Base-by-base conservation (phyloP, 2,888 invertebrate genomes). In the Mamestra brassicae region DNA sequence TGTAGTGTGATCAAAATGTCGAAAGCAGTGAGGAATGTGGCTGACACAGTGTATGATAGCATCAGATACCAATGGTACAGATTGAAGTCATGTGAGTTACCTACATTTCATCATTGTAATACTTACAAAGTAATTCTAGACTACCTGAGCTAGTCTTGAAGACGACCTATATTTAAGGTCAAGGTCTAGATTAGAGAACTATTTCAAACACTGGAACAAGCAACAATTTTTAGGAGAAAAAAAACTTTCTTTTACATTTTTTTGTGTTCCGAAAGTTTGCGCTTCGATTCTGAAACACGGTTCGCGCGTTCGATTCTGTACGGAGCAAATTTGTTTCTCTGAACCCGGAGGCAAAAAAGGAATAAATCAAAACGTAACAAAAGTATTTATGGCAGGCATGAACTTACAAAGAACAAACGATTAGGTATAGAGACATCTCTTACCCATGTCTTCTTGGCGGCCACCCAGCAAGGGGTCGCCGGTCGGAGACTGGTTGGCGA, bases 41-140 rank as follows among this genome's bases (percentile, higher is more conserved):
- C 87, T 57, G 91, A 93, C 38, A 91, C 83, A 87, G 84, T 94
- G 75, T 90, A 89, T 73, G 90, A 93, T 74, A 81, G 87, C 3
- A 76, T 95, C 4, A 92, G 91, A 78, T 91, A 94, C 81, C 91
- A 93, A 74, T 96, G 95, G 95, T 94, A 92, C 71, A 91, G 76
- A 69, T 85, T 96, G 52, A 95, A 95, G 85, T 92, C 93, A 90
- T 96, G 96, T 96, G 80, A 96, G 96, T 95, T 67, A 38, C 38
- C 38, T 42, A 17, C 7, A 36, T 52, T 42, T 47, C 13, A 36
- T 52, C 6, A 38, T 52, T 38, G 6, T 36, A 54, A 38, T 8
- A 34, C 8, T 1, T 17, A 45, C 15, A 5, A 38, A 7, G 4
- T n/a, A 17, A 47, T 55, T 17, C 10, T 47, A 10, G 4, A 55